Percentiles rank a stretch among this genome's conserved stretches.
Evolutionary conservation across 1,140 invertebrate species (phyloP).

Genomic region (Steinernema khuongi): DNA sequence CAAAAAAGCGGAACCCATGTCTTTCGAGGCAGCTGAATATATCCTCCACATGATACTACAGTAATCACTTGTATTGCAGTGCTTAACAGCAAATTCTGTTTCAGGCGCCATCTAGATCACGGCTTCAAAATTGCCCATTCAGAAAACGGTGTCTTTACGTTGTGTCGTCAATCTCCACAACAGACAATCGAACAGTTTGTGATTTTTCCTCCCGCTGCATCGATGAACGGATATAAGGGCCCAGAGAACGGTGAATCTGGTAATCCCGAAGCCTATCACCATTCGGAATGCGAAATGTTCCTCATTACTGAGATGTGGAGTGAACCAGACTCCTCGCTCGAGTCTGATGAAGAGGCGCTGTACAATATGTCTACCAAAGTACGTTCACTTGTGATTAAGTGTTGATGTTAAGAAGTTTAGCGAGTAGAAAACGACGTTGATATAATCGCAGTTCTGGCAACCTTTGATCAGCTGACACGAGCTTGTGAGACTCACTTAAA

Average conservation of each 20-base stretch:
- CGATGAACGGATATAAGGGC: neutral
- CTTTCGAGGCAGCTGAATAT: conserved; percentile 7
- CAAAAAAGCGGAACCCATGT: neutral
- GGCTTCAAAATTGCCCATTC: conserved; percentile 13
- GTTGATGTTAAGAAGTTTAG: neutral
- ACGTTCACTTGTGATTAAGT: neutral
- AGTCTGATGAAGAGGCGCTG: neutral
- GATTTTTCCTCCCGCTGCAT: conserved; percentile 16
- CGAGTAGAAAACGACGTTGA: neutral
- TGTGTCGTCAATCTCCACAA: conserved; percentile 12
- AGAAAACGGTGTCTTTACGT: neutral
- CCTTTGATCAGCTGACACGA: neutral
- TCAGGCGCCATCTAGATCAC: conserved; percentile 11
- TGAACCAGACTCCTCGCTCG: conserved; percentile 17
- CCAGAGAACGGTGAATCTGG: too few species aligned
- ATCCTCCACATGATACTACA: neutral
- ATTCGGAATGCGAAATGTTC: neutral
- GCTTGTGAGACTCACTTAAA: neutral
- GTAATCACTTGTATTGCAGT: neutral
- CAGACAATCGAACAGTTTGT: conserved; percentile 23
- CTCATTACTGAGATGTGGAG: conserved; percentile 26
- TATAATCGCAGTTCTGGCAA: neutral
- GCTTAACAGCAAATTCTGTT: neutral
- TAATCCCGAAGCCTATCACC: neutral
- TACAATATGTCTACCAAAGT: neutral